Base-by-base conservation (phyloP, 1,140 invertebrate genomes). In the Bathynomus jamesi region DNA sequence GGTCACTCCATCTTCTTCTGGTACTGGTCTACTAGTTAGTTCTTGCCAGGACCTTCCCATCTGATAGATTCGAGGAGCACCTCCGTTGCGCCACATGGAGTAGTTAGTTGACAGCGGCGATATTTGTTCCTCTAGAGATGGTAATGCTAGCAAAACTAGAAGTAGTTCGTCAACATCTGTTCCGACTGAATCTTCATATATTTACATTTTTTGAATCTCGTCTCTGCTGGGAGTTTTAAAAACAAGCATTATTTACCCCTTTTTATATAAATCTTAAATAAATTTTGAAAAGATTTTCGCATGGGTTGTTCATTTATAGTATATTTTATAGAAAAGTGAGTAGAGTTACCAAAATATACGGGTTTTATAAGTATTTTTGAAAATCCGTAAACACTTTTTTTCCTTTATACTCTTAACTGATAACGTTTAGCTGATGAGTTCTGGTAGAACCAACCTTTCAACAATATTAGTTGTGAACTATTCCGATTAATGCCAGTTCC, bases 1-100 rank as follows among this genome's bases (percentile, higher is more conserved):
- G 46, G 73, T 64, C 64, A 60, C 40, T 69, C 68, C 65, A 40
- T 70, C 61, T 62, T 63, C 61, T 70, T 46, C 75, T 73, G 73
- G 63, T 27, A 27, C 62, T 27, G 62, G 62, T 64, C 25, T 29
- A 53, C 40, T 53, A 53, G 5, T 53, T 53, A 53, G 40, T 53
- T 53, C 40, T 53, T 53, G 21, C 40, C 13, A 53, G 40, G 40
- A 53, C 40, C 40, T 53, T 53, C 40, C 40, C 40, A 53, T 53
- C 40, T 53, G 40, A 53, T 53, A 53, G 40, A 53, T 53, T 11
- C 40, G 40, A 53, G 40, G 40, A 53, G 40, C 40, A 53, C 40
- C 40, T 53, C 13, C 40, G 40, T 21, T 53, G 40, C 40, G 21
- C 13, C 13, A 11, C 13, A 53, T 53, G 40, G 40, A 53, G 40